Conservation (phyloP, 2,113 vertebrate species). For the Toxotes jaculatrix region DNA sequence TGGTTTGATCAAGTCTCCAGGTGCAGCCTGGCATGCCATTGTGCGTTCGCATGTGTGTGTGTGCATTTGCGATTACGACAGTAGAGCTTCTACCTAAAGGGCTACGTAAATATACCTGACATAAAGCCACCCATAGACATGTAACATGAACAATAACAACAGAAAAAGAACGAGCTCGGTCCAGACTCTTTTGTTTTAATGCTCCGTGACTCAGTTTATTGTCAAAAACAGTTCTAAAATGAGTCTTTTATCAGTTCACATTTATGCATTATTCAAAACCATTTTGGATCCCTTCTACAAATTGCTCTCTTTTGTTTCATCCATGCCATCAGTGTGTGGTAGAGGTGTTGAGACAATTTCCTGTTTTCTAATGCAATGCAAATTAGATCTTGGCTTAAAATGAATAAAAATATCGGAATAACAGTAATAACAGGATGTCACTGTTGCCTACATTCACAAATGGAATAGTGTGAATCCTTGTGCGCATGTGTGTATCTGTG, state of each 20-base stretch:
- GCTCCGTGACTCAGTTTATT: constrained; percentile 14
- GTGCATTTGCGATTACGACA: constrained; percentile 28
- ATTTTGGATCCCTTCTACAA: constrained; percentile 13
- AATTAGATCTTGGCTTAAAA: constrained; percentile 22
- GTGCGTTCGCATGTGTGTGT: not conserved
- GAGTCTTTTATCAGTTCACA: constrained; percentile 9
- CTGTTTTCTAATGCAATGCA: constrained; percentile 5
- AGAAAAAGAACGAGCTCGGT: constrained; percentile 5
- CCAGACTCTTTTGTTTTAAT: not conserved
- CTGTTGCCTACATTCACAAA: constrained; percentile 2
- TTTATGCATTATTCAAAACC: constrained; percentile 32
- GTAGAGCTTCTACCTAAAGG: constrained; percentile 5
- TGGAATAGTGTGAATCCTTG: not conserved
- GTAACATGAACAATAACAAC: not conserved
- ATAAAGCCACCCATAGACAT: not conserved
- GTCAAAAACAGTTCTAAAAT: constrained; percentile 13
- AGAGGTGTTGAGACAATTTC: constrained; percentile 1
- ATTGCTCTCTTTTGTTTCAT: constrained; percentile 24
- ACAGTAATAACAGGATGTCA: constrained; percentile 22
- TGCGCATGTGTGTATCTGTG: not conserved
- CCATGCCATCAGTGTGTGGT: constrained; percentile 27
- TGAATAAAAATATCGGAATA: constrained; percentile 18
- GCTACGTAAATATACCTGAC: not conserved
- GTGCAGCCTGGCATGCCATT: constrained; percentile 47
- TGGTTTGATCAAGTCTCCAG: constrained; percentile 64